phyloP scores from a whole-genome alignment of 2,797 vertebrate species.

The Hemitrygon akajei region DNA sequence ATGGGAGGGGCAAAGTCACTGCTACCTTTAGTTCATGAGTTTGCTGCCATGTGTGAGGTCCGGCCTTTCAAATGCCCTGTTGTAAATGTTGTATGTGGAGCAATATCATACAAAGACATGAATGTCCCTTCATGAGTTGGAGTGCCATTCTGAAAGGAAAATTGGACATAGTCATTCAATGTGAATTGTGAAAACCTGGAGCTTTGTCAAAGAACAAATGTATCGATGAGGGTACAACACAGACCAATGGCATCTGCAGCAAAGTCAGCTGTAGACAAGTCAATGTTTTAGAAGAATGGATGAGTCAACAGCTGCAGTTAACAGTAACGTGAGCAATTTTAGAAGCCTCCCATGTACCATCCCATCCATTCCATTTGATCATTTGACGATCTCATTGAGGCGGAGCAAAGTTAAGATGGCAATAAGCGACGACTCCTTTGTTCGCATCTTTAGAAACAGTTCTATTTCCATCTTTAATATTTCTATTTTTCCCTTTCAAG shows the following conservation, averaged over 20 bases:
- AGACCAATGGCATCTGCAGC: not conserved
- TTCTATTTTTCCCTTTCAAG: too few species aligned
- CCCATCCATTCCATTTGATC: not conserved
- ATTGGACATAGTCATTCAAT: too few species aligned
- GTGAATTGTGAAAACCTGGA: not conserved
- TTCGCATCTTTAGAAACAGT: too few species aligned
- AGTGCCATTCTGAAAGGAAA: not conserved
- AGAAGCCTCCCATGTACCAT: not conserved
- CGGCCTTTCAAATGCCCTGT: too few species aligned
- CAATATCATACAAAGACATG: not conserved
- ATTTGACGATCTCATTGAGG: not conserved
- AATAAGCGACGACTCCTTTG: too few species aligned
- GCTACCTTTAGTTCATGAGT: too few species aligned
- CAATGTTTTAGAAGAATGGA: not conserved
- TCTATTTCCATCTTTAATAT: too few species aligned
- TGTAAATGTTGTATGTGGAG: not conserved
- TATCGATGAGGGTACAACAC: not conserved
- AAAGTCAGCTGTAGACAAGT: not conserved
- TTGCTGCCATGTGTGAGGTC: too few species aligned
- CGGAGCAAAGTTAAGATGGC: not conserved
- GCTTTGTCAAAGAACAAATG: not conserved
- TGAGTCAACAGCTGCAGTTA: not conserved
- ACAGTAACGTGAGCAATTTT: not conserved
- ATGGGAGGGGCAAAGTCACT: too few species aligned
- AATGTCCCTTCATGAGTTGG: not conserved